phyloP scores from a whole-genome alignment of 2,888 invertebrate genomes.

The Clitarchus hookeri region DNA sequence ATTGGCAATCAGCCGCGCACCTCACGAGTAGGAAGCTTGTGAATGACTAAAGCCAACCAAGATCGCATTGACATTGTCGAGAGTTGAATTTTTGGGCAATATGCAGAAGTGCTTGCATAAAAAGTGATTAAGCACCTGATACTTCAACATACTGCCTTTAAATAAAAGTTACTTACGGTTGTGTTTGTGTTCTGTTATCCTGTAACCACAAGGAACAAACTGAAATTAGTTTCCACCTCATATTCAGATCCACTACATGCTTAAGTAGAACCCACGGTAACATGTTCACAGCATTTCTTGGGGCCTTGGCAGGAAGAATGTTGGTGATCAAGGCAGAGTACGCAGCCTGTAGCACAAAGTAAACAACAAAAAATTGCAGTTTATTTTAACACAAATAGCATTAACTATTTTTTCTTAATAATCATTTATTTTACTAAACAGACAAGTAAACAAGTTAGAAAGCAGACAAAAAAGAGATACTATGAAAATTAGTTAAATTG shows the following conservation, averaged over 20 bases:
- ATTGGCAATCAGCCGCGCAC: no score
- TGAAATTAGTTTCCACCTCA: slow-evolving; percentile 20
- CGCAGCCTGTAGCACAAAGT: slow-evolving; percentile 11
- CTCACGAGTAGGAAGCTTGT: no score
- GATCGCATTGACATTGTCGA: no score
- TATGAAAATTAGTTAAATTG: no score
- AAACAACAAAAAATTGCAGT: background rate
- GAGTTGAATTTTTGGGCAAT: no score
- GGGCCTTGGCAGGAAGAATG: slow-evolving; percentile 10
- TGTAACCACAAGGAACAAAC: slow-evolving; percentile 25
- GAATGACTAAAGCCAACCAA: no score
- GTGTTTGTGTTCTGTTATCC: slow-evolving; percentile 17
- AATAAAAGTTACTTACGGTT: slow-evolving; percentile 24
- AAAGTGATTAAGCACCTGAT: background rate
- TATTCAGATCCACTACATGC: slow-evolving; percentile 25
- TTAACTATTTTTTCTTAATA: no score
- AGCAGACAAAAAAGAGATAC: no score
- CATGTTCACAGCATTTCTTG: background rate
- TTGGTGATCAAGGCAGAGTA: background rate
- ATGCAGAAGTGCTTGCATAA: no score
- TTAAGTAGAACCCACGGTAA: slow-evolving; percentile 31
- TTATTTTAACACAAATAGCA: no score
- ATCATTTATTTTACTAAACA: no score
- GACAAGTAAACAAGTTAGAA: no score
- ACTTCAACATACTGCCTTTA: background rate